A percentile compares a stretch with the other conserved stretches of the same genome.
Conservation (phyloP, 2,888 invertebrate species). For the Drosophila leonis region DNA sequence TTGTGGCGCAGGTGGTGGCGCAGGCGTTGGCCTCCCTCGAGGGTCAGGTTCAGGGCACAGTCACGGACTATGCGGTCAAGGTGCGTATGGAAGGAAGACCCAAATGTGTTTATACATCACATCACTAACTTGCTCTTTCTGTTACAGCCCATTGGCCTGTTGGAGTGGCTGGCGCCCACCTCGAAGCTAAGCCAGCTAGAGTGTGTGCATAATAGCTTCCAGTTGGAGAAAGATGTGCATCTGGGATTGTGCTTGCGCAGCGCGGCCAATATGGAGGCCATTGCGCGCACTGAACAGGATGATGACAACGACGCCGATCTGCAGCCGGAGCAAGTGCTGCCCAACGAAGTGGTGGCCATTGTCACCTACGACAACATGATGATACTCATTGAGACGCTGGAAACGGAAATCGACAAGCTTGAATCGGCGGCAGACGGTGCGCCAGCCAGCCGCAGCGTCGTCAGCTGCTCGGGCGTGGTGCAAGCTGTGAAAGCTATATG, state of each 20-base stretch:
- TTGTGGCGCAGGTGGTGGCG: conserved; percentile 93
- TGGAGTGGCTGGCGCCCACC: conserved; percentile 94
- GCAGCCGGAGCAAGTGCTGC: conserved; percentile 92
- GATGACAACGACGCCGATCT: conserved; percentile 92
- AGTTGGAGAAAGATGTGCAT: conserved; percentile 94
- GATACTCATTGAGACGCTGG: conserved; percentile 93
- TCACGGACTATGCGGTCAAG: conserved; percentile 89
- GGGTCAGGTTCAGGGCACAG: conserved; percentile 89
- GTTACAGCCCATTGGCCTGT: conserved; percentile 89
- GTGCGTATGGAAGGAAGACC: conserved; percentile 35
- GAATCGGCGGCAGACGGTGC: conserved; percentile 88
- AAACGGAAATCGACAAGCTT: conserved; percentile 92
- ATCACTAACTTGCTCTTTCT: background rate
- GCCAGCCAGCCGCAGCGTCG: conserved; percentile 85
- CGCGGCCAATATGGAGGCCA: conserved; percentile 89
- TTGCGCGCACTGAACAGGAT: conserved; percentile 93
- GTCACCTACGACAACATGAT: conserved; percentile 93
- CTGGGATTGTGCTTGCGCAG: conserved; percentile 89
- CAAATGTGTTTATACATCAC: background rate
- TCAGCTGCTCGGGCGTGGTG: conserved; percentile 91
- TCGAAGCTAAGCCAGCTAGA: conserved; percentile 95
- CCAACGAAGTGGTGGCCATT: conserved; percentile 90
- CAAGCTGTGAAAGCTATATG: conserved; percentile 97
- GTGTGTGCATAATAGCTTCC: conserved; percentile 96
- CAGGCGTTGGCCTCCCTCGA: conserved; percentile 94